A percentile compares a stretch with the other conserved stretches of the same genome.
These are phyloP conservation scores for Aphidius ervi DNA, from an alignment of 1,140 invertebrate genomes.

Conservation along the genomic window DNA sequence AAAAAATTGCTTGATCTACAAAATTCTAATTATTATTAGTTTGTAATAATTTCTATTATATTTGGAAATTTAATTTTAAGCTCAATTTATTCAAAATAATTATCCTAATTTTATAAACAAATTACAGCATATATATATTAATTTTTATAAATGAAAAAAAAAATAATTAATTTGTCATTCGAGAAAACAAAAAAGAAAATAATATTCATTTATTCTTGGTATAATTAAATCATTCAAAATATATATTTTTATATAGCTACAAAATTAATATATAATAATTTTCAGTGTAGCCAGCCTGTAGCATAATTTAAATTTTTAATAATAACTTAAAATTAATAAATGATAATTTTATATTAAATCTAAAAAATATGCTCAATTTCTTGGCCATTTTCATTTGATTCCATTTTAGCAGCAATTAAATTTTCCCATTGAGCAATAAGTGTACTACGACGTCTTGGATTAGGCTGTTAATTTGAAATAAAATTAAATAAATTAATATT, in stretches of 20 bases:
- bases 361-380: slow-evolving; percentile 39
- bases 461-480: slow-evolving; percentile 30
- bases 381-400: slow-evolving; percentile 38
- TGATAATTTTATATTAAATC: slow-evolving; percentile 11
- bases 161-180: too few relatives aligned
- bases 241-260: background rate
- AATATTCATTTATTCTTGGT: too few relatives aligned
- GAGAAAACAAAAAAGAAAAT: too few relatives aligned
- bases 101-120: too few relatives aligned
- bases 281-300: slow-evolving; percentile 7
- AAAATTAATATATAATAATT: slow-evolving; percentile 13
- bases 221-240: too few relatives aligned
- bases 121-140: too few relatives aligned
- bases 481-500: background rate
- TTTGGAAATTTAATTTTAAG: too few relatives aligned
- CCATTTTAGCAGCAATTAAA: slow-evolving; percentile 46
- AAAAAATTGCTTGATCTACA: too few relatives aligned
- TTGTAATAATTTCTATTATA: too few relatives aligned
- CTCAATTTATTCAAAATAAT: too few relatives aligned
- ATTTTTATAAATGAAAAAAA: too few relatives aligned
- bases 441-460: slow-evolving; percentile 48
- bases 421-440: slow-evolving; percentile 57
- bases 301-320: background rate
- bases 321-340: background rate
- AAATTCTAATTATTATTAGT: too few relatives aligned